Evolutionary conservation across 2,888 invertebrate species (phyloP).

Genomic region (Myopa testacea): DNA sequence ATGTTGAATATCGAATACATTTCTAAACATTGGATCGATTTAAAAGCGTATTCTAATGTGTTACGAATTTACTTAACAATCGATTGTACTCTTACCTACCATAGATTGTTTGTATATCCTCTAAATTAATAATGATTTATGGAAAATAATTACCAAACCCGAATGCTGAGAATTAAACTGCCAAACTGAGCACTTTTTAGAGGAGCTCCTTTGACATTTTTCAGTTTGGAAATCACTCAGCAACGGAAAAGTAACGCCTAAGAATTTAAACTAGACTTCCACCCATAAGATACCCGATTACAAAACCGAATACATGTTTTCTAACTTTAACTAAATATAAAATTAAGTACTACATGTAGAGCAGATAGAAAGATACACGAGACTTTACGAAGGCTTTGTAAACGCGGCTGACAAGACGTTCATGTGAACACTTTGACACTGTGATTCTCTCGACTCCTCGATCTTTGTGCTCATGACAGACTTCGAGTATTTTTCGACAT

Average conservation of each 20-base stretch:
- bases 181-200: background rate
- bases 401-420: conserved; percentile 39
- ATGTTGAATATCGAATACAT: background rate
- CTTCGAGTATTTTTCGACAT: conserved; percentile 61
- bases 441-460: background rate
- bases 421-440: background rate
- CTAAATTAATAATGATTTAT: background rate
- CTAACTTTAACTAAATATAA: conserved; percentile 16
- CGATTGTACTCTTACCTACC: no score
- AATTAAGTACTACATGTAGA: conserved; percentile 26
- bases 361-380: conserved; percentile 13
- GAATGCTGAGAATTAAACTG: conserved; percentile 15
- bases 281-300: conserved; percentile 43
- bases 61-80: no score
- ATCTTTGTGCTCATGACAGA: conserved; percentile 39
- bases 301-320: conserved; percentile 25
- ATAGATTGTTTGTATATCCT: background rate
- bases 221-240: conserved; percentile 50
- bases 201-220: background rate
- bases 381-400: conserved; percentile 10
- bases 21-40: background rate
- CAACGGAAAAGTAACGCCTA: conserved; percentile 52
- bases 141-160: background rate
- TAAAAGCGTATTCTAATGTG: no score
- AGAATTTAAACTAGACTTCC: conserved; percentile 42